Percentiles rank a stretch among this genome's conserved stretches.
phyloP scores from a whole-genome alignment of 2,888 invertebrate genomes.

The Cheilosia urbana region DNA sequence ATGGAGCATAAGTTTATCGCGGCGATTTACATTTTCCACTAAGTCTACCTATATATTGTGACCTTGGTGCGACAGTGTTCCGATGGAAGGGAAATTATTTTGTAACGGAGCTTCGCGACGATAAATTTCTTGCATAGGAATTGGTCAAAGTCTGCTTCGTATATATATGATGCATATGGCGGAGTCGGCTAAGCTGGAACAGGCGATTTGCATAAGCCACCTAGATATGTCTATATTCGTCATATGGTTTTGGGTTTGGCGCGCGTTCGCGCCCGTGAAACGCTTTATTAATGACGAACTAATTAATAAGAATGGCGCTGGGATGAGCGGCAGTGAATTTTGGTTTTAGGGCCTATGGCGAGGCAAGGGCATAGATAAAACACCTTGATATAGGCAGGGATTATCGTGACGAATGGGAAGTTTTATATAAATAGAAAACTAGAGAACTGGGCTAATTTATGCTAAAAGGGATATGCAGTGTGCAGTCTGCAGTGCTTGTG shows the following conservation, averaged over 20 bases:
- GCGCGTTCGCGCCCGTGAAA: not conserved
- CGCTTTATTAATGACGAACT: not conserved
- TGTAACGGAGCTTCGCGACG: slow-evolving; percentile 16
- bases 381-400: too few species aligned
- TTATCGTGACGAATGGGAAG: too few species aligned
- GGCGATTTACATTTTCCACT: not conserved
- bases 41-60: not conserved
- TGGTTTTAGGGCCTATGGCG: not conserved
- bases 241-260: slow-evolving; percentile 9
- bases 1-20: slow-evolving; percentile 19
- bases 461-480: too few species aligned
- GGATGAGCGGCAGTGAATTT: slow-evolving; percentile 3
- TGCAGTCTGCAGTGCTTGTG: too few species aligned
- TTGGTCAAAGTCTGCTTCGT: not conserved
- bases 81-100: not conserved
- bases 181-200: not conserved
- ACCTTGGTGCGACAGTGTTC: slow-evolving; percentile 27
- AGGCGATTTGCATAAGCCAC: slow-evolving; percentile 25
- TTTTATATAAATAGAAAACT: too few species aligned
- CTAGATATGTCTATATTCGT: slow-evolving; percentile 9
- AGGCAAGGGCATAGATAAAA: not conserved
- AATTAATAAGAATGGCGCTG: slow-evolving; percentile 18
- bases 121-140: slow-evolving; percentile 1
- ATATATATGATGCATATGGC: not conserved
- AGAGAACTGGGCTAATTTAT: too few species aligned